Base-by-base conservation (phyloP, 35 echinoderm and acorn worm species). In the Ophioderma brevispina region DNA sequence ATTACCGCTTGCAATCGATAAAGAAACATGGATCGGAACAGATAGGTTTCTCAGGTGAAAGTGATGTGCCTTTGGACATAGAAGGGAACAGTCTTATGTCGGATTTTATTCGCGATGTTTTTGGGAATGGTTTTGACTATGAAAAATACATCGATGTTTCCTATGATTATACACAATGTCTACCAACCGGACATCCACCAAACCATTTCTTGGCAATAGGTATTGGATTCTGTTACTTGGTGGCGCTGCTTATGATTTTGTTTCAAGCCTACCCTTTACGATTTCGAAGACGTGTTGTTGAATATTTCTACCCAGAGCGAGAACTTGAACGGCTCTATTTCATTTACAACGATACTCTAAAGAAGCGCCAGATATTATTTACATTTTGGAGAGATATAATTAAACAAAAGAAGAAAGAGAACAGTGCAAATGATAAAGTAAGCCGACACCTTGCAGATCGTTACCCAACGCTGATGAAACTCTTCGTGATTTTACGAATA, bases 241-340 rank as follows among this genome's bases (percentile, higher is more conserved):
- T 85, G 21, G 92, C 92, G 1, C 36, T 97, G 31, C 18, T 94
- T 37, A 97, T 90, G 76, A 84, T 97, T 1, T 81, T 97, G 40
- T 97, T 79, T 70, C 95, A 97, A 46, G 92, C 95, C 13, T 97
- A 97, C 36, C 88, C 92, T 23, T 42, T 88, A 13, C 78, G 95
- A 13, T 36, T 97, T 34, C 84, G 92, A 38, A 75, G 92, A 15
- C 75, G 87, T 35, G 94, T 97, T 36, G 95, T 92, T 5, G 78
- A 88, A 15, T 94, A 97, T 33, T 97, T 93, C 86, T 97, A 97
- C 55, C 95, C 95, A 14, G 95, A 97, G 18, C 46, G 95, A 34
- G 95, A 97, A 49, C 82, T 85, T 13, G 95, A 91, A 40, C 78
- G 95, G 1, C 93, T 89, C 33, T 33, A 79, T 23, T 97, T 91